Conservation (phyloP, 2,888 invertebrate species). For the Microplitis manilae region DNA sequence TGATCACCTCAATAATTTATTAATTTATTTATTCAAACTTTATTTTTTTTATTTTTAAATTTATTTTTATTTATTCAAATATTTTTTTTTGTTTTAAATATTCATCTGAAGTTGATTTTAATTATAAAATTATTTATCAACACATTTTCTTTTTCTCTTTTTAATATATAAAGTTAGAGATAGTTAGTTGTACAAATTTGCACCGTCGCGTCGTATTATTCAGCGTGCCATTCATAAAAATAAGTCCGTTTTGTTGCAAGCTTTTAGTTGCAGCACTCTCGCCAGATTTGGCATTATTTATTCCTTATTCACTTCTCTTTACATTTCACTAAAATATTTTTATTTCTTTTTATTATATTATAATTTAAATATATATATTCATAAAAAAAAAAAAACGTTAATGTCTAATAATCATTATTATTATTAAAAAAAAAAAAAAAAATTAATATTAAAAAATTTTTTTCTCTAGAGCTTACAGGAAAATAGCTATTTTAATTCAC, state of each 20-base stretch:
- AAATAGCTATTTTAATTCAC: neutral
- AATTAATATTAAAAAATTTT: neutral
- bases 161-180: constrained; percentile 1
- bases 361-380: too few species aligned
- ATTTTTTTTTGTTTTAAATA: neutral
- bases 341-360: neutral
- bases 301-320: constrained; percentile 31
- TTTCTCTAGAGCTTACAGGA: neutral
- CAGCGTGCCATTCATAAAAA: constrained; percentile 30
- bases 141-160: neutral
- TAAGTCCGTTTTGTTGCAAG: constrained; percentile 19
- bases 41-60: too few species aligned
- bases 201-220: constrained; percentile 19
- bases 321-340: constrained; percentile 37
- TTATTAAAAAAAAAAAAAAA: neutral
- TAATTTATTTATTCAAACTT: too few species aligned
- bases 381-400: too few species aligned
- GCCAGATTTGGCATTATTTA: constrained; percentile 18
- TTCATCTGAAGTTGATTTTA: too few species aligned
- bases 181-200: constrained; percentile 23
- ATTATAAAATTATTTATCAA: neutral
- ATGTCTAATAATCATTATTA: too few species aligned
- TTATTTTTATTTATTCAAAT: too few species aligned
- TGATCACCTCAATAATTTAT: too few species aligned
- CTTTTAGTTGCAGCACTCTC: constrained; percentile 26